These are phyloP conservation scores for Tetanocera ferruginea DNA, from an alignment of 2,888 invertebrate species.

Conservation along the genomic window DNA sequence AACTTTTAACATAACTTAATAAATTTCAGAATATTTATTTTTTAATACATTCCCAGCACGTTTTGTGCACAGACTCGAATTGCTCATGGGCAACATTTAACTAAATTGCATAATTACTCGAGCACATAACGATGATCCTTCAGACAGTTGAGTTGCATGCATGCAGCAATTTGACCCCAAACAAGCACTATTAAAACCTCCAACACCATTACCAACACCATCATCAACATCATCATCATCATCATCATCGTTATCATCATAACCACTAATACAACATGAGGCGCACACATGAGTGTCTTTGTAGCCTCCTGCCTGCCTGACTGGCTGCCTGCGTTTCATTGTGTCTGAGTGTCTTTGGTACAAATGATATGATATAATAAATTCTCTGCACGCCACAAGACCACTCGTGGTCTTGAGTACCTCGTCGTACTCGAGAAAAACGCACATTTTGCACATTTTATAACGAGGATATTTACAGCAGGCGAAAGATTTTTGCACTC, in stretches of 20 bases:
- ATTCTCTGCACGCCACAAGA: conserved; percentile 11
- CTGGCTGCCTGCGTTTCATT: background rate
- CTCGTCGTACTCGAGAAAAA: conserved; percentile 15
- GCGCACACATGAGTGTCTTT: background rate
- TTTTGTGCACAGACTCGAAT: background rate
- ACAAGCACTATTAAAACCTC: background rate
- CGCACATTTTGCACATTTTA: conserved; percentile 27
- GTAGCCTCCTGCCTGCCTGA: background rate
- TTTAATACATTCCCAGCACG: background rate
- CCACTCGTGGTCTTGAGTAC: conserved; percentile 21
- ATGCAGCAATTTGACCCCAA: background rate
- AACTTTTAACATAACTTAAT: too few species aligned
- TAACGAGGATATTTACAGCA: background rate
- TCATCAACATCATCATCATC: background rate
- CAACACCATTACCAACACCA: background rate
- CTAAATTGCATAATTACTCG: conserved; percentile 32
- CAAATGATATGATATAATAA: background rate
- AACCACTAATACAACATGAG: background rate
- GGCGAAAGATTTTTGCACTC: background rate
- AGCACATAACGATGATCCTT: conserved; percentile 26
- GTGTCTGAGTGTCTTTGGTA: background rate
- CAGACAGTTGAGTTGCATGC: background rate
- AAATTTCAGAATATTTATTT: too few species aligned
- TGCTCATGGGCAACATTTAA: conserved; percentile 26
- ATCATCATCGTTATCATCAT: background rate